Conservation (phyloP, 2,888 invertebrate genomes). For the Cataglyphis cursor region DNA sequence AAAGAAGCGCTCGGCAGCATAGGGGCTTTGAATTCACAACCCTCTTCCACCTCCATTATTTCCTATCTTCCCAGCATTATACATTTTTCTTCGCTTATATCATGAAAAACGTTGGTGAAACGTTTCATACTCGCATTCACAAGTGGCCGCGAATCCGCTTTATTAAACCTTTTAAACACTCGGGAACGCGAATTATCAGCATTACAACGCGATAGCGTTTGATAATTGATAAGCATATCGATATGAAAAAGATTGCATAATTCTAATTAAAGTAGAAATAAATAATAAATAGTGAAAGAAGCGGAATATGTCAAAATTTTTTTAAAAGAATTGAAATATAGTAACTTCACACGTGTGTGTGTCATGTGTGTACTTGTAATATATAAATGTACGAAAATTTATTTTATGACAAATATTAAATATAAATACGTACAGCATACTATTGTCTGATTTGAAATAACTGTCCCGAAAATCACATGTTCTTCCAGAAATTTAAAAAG, state of each 20-base stretch:
- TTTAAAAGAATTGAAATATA: neutral
- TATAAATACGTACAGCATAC: neutral
- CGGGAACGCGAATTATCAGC: constrained; percentile 23
- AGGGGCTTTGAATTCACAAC: constrained; percentile 69
- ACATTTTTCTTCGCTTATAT: constrained; percentile 54
- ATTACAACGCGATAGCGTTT: constrained; percentile 24
- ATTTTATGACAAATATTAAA: neutral
- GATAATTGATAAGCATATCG: constrained; percentile 19
- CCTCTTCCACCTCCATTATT: constrained; percentile 41
- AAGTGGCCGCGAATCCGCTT: constrained; percentile 66
- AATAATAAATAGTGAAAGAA: constrained; percentile 17
- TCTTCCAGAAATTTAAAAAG: neutral
- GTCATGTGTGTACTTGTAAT: neutral
- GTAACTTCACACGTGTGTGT: neutral
- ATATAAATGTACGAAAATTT: neutral
- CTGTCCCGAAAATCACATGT: neutral
- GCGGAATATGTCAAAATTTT: neutral
- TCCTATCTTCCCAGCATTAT: constrained; percentile 37
- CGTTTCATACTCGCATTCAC: constrained; percentile 57
- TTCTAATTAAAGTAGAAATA: constrained; percentile 20
- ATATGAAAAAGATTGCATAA: neutral
- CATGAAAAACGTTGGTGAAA: constrained; percentile 67
- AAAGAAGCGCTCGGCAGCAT: constrained; percentile 66
- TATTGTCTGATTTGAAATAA: neutral
- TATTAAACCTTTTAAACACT: constrained; percentile 62